Percentiles rank a stretch among this genome's conserved stretches.
phyloP scores from a whole-genome alignment of 2,113 vertebrate genomes.

The Crypturellus undulatus region DNA sequence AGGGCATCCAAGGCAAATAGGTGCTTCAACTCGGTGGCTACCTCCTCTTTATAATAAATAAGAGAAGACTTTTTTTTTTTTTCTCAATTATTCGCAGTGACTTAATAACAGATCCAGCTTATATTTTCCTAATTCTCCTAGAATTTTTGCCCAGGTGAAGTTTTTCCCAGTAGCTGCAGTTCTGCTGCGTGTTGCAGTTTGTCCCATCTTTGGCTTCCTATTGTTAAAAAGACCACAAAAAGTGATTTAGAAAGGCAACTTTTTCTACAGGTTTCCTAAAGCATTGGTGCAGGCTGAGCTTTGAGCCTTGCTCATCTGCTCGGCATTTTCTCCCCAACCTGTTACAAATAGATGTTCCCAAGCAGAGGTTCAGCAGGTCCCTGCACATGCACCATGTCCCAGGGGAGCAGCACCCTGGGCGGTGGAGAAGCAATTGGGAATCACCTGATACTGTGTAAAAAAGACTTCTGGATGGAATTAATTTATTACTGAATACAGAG shows the following conservation, averaged over 20 bases:
- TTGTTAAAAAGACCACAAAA: background rate
- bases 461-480: background rate
- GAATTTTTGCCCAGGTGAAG: background rate
- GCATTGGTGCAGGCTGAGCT: background rate
- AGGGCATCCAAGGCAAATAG: fast-evolving
- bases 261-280: background rate
- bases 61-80: background rate
- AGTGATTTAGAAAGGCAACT: background rate
- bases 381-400: fast-evolving
- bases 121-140: background rate
- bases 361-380: background rate
- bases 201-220: background rate
- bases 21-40: background rate
- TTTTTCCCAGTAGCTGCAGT: background rate
- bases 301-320: background rate
- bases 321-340: background rate
- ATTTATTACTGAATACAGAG: background rate
- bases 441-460: fast-evolving
- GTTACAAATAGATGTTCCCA: background rate
- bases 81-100: background rate
- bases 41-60: background rate
- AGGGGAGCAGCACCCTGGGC: background rate
- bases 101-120: background rate
- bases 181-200: background rate
- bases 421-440: background rate